Evolutionary conservation across 1,140 invertebrate genomes (phyloP), one percentile per base, ranked within the genome.

Genomic region (Drosophila parabipectinata): DNA sequence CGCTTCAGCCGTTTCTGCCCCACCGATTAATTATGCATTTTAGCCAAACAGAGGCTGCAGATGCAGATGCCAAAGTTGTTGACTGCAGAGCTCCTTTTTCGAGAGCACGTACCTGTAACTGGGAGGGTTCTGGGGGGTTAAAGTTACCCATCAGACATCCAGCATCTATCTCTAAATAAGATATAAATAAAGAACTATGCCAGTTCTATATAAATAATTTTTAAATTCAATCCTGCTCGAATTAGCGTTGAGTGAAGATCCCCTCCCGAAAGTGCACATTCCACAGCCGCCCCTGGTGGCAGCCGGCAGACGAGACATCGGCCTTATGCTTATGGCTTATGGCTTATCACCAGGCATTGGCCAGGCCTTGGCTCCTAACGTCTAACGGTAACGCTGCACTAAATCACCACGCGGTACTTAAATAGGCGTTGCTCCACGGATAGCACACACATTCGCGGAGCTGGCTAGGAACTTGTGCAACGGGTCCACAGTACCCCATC

Each of bases 341-440:
- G 24, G 80, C 74, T 73, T 88, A 88, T 88, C 82, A 79, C 58
- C 37, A 44, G 44, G 48, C 53, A 45, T 12, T 64, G 60, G 60
- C 48, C 48, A 21, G 21, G 58, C 58, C 48, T 53, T 18, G 63
- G 60, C 28, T 52, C 60, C n/a, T 66, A 63, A 67, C 63, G 63
- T 63, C 48, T 67, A 67, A 88, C 83, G 83, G 83, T 78, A 83
- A 60, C 48, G 50, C 59, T 77, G 79, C 83, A 88, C 83, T 88
- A 88, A 89, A 88, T 88, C 83, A 88, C 83, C 81, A 53, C 67
- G 79, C 79, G 76, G 83, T 88, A 89, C 84, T 88, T 88, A 88
- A 83, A 83, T 69, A 88, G 83, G 83, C 83, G 83, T 77, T 79
- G 59, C 78, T 48, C 56, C 58, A 54, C 45, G 26, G 24, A 28